A percentile compares a stretch with the other conserved stretches of the same genome.
These are phyloP conservation scores for Ormyrus nitidulus DNA, from an alignment of 2,888 invertebrate genomes.

Conservation along the genomic window DNA sequence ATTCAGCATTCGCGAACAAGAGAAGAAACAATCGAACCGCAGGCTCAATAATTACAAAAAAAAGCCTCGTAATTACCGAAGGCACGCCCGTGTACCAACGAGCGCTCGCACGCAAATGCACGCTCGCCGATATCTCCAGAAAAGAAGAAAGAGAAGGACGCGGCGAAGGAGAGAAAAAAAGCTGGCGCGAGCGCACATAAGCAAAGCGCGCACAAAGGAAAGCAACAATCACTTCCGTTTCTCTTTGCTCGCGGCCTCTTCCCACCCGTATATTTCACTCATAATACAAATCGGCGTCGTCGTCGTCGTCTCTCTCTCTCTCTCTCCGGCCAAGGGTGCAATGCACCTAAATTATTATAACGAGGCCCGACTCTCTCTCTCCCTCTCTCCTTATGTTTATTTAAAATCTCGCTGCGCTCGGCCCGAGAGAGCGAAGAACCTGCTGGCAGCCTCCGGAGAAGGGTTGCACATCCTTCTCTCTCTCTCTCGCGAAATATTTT, in stretches of 20 bases:
- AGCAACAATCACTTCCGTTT: conserved; percentile 52
- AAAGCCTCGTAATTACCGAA: no score
- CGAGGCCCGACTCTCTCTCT: conserved; percentile 23
- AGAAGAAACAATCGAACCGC: no score
- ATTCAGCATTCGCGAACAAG: no score
- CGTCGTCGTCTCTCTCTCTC: neutral
- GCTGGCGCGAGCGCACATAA: no score
- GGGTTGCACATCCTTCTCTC: conserved; percentile 27
- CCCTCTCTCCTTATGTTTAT: conserved; percentile 46
- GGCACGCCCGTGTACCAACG: no score
- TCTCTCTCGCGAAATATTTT: conserved; percentile 32
- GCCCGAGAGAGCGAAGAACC: conserved; percentile 27
- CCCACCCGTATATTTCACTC: conserved; percentile 33
- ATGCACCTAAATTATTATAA: conserved; percentile 55
- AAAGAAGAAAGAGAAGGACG: no score
- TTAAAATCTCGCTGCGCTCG: conserved; percentile 37
- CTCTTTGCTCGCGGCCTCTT: conserved; percentile 25
- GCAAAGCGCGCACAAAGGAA: conserved; percentile 12
- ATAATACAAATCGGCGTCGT: neutral
- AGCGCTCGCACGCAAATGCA: no score
- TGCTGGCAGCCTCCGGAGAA: conserved; percentile 25
- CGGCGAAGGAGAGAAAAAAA: no score
- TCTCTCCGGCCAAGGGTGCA: conserved; percentile 40
- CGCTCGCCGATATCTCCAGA: no score
- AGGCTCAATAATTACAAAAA: no score